phyloP scores from a whole-genome alignment of 1,140 invertebrate species.

The Archivesica marissinica region DNA sequence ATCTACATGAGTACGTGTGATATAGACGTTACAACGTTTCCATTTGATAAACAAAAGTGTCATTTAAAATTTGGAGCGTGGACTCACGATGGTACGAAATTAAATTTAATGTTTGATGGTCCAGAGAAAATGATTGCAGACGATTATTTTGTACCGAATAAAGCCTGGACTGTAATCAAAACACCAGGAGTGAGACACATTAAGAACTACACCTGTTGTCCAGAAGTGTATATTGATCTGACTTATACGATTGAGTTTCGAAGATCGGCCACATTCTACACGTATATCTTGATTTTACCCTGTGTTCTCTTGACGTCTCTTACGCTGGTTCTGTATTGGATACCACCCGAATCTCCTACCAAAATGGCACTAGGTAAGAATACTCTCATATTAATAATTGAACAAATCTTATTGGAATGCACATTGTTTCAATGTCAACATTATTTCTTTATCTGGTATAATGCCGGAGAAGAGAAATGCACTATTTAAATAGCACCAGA shows the following conservation, averaged over 20 bases:
- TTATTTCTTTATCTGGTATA: too few relatives aligned
- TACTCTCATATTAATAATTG: too few relatives aligned
- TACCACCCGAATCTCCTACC: constrained; percentile 84
- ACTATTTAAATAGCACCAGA: too few relatives aligned
- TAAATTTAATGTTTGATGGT: constrained; percentile 75
- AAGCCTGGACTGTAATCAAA: constrained; percentile 82
- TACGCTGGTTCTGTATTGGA: constrained; percentile 84
- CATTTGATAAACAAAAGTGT: constrained; percentile 83
- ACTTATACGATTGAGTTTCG: constrained; percentile 81
- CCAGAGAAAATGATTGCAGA: constrained; percentile 55
- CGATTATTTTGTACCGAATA: constrained; percentile 81
- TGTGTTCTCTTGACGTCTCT: constrained; percentile 83
- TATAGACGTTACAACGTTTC: constrained; percentile 86
- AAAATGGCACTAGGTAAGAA: constrained; percentile 83
- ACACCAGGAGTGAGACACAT: constrained; percentile 74
- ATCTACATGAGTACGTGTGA: constrained; percentile 98
- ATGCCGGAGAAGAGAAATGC: too few relatives aligned
- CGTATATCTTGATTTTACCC: constrained; percentile 83
- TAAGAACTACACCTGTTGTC: constrained; percentile 81
- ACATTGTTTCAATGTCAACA: too few relatives aligned
- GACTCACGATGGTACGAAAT: constrained; percentile 81
- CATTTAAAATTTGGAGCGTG: constrained; percentile 83
- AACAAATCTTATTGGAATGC: too few relatives aligned
- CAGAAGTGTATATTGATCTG: constrained; percentile 81
- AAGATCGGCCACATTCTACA: constrained; percentile 83